Percentiles rank a stretch among this genome's conserved stretches.
Evolutionary conservation across 2,797 vertebrate genomes (phyloP).

Genomic region (Ciconia nigra): DNA sequence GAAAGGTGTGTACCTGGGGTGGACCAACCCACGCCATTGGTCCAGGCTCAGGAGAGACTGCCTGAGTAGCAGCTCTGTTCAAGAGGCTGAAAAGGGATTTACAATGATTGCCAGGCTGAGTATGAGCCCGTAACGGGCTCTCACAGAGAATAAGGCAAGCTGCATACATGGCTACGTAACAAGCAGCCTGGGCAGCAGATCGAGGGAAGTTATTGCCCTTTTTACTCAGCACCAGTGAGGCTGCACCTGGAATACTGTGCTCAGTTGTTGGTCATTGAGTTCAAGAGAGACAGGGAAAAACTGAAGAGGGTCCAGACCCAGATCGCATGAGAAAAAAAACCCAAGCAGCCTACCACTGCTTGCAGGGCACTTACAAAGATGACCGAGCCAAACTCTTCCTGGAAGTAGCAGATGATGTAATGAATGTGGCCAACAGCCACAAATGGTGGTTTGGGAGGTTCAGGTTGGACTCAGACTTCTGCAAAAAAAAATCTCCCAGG

Average conservation of each 20-base stretch:
- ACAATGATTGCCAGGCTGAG: not conserved
- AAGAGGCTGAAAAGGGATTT: not conserved
- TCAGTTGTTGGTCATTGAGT: fast-evolving
- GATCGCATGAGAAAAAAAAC: fast-evolving
- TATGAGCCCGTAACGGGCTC: fast-evolving
- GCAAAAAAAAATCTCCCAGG: not conserved
- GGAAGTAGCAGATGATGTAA: not conserved
- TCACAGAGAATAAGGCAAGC: not conserved
- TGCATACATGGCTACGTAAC: too few species aligned
- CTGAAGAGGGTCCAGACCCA: not conserved
- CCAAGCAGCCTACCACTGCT: not conserved
- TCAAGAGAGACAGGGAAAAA: not conserved
- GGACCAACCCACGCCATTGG: not conserved
- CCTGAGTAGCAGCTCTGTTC: not conserved
- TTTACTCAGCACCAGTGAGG: not conserved
- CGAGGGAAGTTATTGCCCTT: not conserved
- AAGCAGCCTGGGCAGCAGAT: not conserved
- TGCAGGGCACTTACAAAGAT: not conserved
- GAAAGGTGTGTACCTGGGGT: not conserved
- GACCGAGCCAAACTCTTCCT: not conserved
- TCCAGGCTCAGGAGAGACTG: not conserved
- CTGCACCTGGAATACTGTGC: not conserved
- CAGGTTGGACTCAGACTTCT: not conserved
- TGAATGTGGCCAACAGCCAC: not conserved
- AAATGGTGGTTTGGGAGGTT: not conserved